Conservation (phyloP, 2,113 vertebrate species). For the Galemys pyrenaicus region DNA sequence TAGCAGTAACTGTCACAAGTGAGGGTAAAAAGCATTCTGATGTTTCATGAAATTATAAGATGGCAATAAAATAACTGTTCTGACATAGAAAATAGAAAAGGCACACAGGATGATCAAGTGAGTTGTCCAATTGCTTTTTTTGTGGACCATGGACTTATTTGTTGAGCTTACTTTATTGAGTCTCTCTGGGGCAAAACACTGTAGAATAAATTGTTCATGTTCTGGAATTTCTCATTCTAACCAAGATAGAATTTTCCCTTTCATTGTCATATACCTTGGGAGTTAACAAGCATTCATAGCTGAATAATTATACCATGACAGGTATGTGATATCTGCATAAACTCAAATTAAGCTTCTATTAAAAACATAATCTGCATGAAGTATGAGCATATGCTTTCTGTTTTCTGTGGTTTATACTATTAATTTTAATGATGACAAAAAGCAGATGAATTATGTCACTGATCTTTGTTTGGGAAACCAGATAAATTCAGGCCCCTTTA, state of each 20-base stretch:
- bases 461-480: slow-evolving; percentile 64
- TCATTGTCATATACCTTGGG: slow-evolving; percentile 66
- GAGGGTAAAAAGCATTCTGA: background rate
- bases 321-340: slow-evolving; percentile 81
- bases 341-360: slow-evolving; percentile 85
- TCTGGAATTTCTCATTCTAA: slow-evolving; percentile 79
- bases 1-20: background rate
- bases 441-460: slow-evolving; percentile 79
- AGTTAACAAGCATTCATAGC: slow-evolving; percentile 68
- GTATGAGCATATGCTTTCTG: slow-evolving; percentile 77
- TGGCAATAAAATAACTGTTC: background rate
- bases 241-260: slow-evolving; percentile 63
- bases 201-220: slow-evolving; percentile 67
- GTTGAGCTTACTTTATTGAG: background rate
- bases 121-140: background rate
- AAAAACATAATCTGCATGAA: slow-evolving; percentile 77
- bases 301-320: slow-evolving; percentile 79
- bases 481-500: slow-evolving; percentile 70
- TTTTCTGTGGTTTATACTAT: slow-evolving; percentile 77
- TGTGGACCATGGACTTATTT: background rate
- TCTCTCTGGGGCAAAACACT: slow-evolving; percentile 40
- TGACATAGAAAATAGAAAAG: background rate
- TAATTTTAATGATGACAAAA: slow-evolving; percentile 84
- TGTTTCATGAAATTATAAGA: background rate
- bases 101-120: background rate